Evolutionary conservation across 2,888 invertebrate species (phyloP).

Genomic region (Scaptomyza tumidula): DNA sequence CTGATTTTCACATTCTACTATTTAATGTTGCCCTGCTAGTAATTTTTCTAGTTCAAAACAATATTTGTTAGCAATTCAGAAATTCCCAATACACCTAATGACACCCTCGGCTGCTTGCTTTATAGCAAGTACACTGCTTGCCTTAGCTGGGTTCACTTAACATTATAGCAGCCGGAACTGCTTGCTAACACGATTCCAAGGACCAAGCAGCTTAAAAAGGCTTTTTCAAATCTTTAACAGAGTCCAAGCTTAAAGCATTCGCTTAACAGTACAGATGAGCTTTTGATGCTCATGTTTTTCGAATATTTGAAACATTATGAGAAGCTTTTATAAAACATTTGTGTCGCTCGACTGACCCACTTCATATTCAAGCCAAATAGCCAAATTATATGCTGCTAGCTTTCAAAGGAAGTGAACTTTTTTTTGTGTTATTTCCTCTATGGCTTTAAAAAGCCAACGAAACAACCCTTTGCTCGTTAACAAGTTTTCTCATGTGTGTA

Average conservation of each 20-base stretch:
- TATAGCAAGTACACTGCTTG: slow-evolving; percentile 29
- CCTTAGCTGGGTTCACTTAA: not conserved
- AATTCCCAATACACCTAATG: not conserved
- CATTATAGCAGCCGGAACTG: slow-evolving; percentile 15
- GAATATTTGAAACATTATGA: not conserved
- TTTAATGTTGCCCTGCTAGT: not conserved
- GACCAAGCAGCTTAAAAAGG: slow-evolving; percentile 11
- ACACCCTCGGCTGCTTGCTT: slow-evolving; percentile 26
- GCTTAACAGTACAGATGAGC: not conserved
- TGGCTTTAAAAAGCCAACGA: not conserved
- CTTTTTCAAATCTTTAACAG: not conserved
- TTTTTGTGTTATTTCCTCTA: not conserved
- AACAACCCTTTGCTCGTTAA: slow-evolving; percentile 26
- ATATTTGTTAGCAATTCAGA: not conserved
- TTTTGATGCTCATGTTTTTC: not conserved
- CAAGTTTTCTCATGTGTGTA: slow-evolving; percentile 3
- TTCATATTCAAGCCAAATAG: slow-evolving; percentile 31
- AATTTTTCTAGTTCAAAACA: not conserved
- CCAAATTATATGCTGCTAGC: slow-evolving; percentile 32
- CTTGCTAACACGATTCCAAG: not conserved
- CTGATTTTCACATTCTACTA: not conserved
- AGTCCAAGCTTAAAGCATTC: slow-evolving; percentile 6
- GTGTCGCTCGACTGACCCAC: slow-evolving; percentile 51
- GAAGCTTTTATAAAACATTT: slow-evolving; percentile 12
- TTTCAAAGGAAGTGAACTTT: slow-evolving; percentile 19